These are phyloP conservation scores for Hyperoodon ampullatus DNA, from an alignment of 2,113 vertebrate genomes.

Conservation along the genomic window DNA sequence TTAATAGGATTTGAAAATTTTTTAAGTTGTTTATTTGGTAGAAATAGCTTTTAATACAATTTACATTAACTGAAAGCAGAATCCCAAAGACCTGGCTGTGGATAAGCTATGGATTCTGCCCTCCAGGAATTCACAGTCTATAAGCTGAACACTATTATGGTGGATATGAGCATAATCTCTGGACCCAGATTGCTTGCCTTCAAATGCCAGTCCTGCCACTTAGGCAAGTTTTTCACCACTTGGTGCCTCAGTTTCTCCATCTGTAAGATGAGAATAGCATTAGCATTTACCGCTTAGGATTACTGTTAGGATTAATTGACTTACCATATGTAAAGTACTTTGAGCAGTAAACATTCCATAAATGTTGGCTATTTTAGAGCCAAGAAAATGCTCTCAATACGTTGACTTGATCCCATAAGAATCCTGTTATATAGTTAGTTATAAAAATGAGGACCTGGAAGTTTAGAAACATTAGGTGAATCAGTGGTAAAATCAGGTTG, in stretches of 20 bases:
- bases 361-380: background rate
- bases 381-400: background rate
- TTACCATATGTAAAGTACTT: background rate
- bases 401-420: background rate
- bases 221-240: background rate
- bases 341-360: background rate
- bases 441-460: background rate
- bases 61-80: background rate
- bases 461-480: background rate
- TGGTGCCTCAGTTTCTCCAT: background rate
- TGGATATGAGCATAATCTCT: background rate
- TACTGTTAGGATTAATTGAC: background rate
- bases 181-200: background rate
- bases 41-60: slow-evolving; percentile 20
- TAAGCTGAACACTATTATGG: background rate
- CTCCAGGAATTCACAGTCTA: background rate
- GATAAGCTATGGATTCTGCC: background rate
- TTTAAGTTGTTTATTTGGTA: slow-evolving; percentile 12
- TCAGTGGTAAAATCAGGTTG: background rate
- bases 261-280: background rate
- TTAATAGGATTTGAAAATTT: background rate
- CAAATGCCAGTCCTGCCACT: background rate
- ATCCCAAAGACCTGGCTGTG: background rate
- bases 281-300: background rate
- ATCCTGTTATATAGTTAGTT: background rate